Percentiles rank a stretch among this genome's conserved stretches.
phyloP scores from a whole-genome alignment of 2,113 vertebrate species.

The Lycaon pictus region DNA sequence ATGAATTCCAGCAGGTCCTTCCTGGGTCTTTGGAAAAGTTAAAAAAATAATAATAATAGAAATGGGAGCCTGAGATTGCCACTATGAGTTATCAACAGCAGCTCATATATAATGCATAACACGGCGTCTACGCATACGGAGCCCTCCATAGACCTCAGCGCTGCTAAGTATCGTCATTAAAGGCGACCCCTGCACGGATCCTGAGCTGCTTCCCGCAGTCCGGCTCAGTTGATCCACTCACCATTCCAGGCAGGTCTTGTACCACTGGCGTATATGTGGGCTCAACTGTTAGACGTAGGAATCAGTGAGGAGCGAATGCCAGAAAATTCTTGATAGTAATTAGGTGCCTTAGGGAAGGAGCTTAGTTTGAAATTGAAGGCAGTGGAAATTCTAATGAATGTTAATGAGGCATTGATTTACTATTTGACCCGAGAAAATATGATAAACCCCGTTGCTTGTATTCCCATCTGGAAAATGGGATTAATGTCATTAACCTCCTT shows the following conservation, averaged over 20 bases:
- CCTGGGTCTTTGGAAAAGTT: too few species aligned
- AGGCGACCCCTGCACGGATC: not conserved
- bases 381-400: slow-evolving; percentile 72
- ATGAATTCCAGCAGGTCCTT: too few species aligned
- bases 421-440: slow-evolving; percentile 60
- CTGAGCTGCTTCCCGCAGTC: not conserved
- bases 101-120: not conserved
- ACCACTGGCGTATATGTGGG: not conserved
- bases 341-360: slow-evolving; percentile 63
- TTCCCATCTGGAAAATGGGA: slow-evolving; percentile 82
- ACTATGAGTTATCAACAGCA: not conserved
- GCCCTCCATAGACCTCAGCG: not conserved
- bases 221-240: not conserved
- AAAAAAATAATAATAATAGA: too few species aligned
- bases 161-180: too few species aligned
- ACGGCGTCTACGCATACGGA: not conserved
- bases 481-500: slow-evolving; percentile 74
- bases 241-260: not conserved
- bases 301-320: not conserved
- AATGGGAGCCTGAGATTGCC: not conserved
- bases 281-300: not conserved
- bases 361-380: slow-evolving; percentile 49
- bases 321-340: slow-evolving; percentile 66
- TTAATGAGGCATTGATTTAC: slow-evolving; percentile 74
- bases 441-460: slow-evolving; percentile 65